These are phyloP conservation scores for Chloropsis hardwickii DNA, from an alignment of 2,113 vertebrate genomes.

Conservation along the genomic window DNA sequence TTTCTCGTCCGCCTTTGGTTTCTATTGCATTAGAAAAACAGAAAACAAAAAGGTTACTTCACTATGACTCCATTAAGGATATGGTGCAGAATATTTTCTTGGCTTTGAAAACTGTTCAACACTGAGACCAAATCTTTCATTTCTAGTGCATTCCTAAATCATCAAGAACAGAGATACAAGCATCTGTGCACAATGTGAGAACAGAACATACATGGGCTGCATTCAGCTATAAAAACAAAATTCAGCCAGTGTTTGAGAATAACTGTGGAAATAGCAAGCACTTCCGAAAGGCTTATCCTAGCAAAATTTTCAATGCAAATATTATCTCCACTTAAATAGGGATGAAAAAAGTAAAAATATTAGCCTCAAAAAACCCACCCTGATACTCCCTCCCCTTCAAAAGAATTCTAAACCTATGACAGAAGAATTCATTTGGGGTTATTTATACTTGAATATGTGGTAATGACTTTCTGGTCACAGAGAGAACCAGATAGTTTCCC, in stretches of 20 bases:
- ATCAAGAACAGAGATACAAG: not conserved
- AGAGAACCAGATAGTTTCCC: too few relatives aligned
- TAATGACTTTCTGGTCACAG: too few relatives aligned
- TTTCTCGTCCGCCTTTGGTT: constrained; percentile 30
- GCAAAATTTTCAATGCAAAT: not conserved
- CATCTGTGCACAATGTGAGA: not conserved
- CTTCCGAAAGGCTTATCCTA: not conserved
- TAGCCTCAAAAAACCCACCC: not conserved
- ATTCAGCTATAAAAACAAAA: not conserved
- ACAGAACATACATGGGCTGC: not conserved
- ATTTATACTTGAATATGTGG: too few relatives aligned
- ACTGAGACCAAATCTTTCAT: constrained; percentile 15
- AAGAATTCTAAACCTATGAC: not conserved
- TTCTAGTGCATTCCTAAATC: not conserved
- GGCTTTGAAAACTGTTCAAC: constrained; percentile 9
- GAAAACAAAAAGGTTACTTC: not conserved
- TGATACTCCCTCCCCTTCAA: fast-evolving
- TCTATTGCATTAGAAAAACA: constrained; percentile 32
- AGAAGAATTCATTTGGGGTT: not conserved
- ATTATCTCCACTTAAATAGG: not conserved
- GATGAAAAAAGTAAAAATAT: not conserved
- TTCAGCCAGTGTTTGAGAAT: not conserved
- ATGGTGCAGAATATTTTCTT: not conserved
- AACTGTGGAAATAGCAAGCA: not conserved
- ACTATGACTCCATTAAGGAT: not conserved